Conservation (phyloP, 2,113 vertebrate species). For the Neoarius graeffei region DNA sequence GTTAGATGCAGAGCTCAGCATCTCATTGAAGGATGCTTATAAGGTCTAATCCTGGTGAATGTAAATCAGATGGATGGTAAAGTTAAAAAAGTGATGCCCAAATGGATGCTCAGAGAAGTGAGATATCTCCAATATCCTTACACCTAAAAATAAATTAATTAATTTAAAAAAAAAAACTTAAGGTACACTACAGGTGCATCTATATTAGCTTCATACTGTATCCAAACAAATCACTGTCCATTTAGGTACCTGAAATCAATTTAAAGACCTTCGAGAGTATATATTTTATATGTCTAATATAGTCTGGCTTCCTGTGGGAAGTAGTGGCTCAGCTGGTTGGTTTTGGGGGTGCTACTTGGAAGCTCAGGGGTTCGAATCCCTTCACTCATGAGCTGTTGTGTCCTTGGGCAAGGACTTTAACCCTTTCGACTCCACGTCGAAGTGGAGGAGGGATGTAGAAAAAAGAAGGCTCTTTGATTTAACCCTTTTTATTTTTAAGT, state of each 20-base stretch:
- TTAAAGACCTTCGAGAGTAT: background rate
- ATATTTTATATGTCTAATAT: no score
- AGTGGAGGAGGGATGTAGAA: no score
- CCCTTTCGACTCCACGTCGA: no score
- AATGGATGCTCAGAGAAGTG: background rate
- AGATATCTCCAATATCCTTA: background rate
- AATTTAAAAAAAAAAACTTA: no score
- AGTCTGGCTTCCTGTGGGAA: no score
- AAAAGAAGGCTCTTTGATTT: no score
- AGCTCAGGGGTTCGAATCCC: no score
- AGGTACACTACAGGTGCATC: background rate
- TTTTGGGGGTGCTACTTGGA: no score
- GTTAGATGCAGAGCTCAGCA: conserved; percentile 15
- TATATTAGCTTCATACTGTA: background rate
- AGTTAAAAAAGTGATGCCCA: background rate
- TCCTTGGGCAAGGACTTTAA: no score
- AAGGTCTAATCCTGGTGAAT: background rate
- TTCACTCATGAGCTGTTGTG: no score
- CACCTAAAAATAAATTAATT: background rate
- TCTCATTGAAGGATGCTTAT: background rate
- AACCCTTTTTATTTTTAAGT: no score
- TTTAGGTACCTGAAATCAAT: background rate
- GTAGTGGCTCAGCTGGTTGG: no score
- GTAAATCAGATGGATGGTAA: conserved; percentile 4
- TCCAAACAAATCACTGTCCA: background rate